Evolutionary conservation across 1,140 invertebrate genomes (phyloP).

Genomic region (Maniola jurtina): DNA sequence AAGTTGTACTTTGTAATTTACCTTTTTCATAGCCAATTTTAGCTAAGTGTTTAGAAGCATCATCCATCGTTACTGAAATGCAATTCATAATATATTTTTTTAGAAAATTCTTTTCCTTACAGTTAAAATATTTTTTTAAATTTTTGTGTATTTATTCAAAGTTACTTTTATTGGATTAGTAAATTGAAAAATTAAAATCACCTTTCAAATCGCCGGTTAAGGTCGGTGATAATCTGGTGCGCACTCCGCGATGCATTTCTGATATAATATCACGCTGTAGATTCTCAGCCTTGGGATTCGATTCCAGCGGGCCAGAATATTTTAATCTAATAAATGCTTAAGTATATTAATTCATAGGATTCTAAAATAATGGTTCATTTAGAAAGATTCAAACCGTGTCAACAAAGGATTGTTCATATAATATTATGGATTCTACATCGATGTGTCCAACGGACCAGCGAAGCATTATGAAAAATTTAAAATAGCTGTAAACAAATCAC

Average conservation of each 20-base stretch:
- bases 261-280: slow-evolving; percentile 44
- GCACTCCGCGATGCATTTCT: slow-evolving; percentile 48
- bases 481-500: not conserved
- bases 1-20: slow-evolving; percentile 23
- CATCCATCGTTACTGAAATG: slow-evolving; percentile 49
- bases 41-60: slow-evolving; percentile 55
- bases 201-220: slow-evolving; percentile 38
- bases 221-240: slow-evolving; percentile 41
- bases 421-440: no score
- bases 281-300: slow-evolving; percentile 41
- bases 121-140: no score
- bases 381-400: no score
- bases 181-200: slow-evolving; percentile 17
- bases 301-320: slow-evolving; percentile 41
- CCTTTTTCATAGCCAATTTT: slow-evolving; percentile 53
- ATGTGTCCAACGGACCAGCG: no score
- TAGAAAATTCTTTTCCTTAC: no score
- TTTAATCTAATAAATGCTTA: slow-evolving; percentile 37
- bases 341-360: slow-evolving; percentile 3
- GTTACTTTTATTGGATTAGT: no score
- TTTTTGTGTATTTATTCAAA: no score
- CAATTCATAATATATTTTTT: no score
- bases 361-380: no score
- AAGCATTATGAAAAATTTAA: no score
- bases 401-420: no score